Base-by-base conservation (phyloP, 1,140 invertebrate genomes). In the Phthorimaea operculella region DNA sequence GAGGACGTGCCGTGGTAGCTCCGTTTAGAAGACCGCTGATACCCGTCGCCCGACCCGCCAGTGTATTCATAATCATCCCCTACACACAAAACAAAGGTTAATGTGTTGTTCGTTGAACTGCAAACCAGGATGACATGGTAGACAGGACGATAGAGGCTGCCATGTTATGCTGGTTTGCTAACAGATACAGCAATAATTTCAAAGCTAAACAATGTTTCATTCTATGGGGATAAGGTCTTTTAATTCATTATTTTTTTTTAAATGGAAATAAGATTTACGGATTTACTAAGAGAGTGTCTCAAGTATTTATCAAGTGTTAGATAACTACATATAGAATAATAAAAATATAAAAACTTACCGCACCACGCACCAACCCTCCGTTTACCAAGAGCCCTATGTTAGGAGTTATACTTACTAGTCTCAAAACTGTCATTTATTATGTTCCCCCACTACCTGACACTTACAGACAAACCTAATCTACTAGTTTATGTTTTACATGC, bases 51-150 rank as follows among this genome's bases (percentile, higher is more conserved):
- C 6, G 82, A 84, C 1, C 73, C 82, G 33, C 82, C 83, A 33
- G 79, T 76, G 63, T 79, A 83, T 60, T 84, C 80, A 68, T 85
- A 83, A 60, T 85, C 83, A 54, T 85, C 81, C 69, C 81, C 81
- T 85, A 64, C 44, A 47, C 15, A 47, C 11, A 47, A n/a, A 39
- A 28, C 2, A 4, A 28, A 28, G 21, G 21, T 28, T 28, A 28
- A 28, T 28, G 21, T 28, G 21, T 28, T 28, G 21, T n/a, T 4
- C 14, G 9, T 4, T 33, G 17, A 48, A 49, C 61, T 48, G 54
- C 67, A 59, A 60, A 45, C 51, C 51, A 45, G 39, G 17, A 39
- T 39, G 74, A 62, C 71, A 54, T 51, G 57, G 15, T 53, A 33
- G 14, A 49, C 33, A 12, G 1, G 39, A 8, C 14, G 5, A 61